These are phyloP conservation scores for Medauroidea extradentata DNA, from an alignment of 1,140 invertebrate species.

Conservation along the genomic window DNA sequence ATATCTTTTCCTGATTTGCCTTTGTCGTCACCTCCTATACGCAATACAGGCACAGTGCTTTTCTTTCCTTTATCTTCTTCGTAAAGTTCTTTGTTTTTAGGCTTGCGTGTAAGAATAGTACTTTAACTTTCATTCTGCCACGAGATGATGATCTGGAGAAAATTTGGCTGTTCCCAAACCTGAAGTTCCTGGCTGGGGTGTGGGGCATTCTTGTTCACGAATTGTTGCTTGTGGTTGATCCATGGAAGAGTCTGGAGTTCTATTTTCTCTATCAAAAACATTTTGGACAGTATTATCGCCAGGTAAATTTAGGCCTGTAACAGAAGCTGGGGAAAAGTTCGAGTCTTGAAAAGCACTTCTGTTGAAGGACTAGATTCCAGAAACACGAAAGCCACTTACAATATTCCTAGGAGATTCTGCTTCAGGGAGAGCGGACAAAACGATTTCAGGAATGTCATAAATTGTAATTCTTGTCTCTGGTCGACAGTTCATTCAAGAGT, in stretches of 20 bases:
- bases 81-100: neutral
- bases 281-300: neutral
- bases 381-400: conserved; percentile 26
- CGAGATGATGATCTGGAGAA: neutral
- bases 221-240: neutral
- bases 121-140: neutral
- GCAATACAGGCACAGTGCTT: neutral
- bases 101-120: neutral
- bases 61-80: neutral
- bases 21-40: neutral
- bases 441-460: conserved; percentile 32
- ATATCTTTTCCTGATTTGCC: too few species aligned
- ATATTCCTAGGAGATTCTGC: conserved; percentile 36
- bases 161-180: neutral
- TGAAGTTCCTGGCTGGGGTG: neutral
- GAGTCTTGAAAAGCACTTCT: conserved; percentile 28
- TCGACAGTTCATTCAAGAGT: conserved; percentile 27
- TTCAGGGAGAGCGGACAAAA: conserved; percentile 22
- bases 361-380: conserved; percentile 39
- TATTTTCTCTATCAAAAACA: neutral
- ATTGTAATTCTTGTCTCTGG: conserved; percentile 31
- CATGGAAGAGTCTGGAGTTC: neutral
- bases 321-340: neutral
- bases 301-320: neutral
- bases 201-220: neutral